phyloP scores from a whole-genome alignment of 1,140 invertebrate species.

The Megalopta genalis region DNA sequence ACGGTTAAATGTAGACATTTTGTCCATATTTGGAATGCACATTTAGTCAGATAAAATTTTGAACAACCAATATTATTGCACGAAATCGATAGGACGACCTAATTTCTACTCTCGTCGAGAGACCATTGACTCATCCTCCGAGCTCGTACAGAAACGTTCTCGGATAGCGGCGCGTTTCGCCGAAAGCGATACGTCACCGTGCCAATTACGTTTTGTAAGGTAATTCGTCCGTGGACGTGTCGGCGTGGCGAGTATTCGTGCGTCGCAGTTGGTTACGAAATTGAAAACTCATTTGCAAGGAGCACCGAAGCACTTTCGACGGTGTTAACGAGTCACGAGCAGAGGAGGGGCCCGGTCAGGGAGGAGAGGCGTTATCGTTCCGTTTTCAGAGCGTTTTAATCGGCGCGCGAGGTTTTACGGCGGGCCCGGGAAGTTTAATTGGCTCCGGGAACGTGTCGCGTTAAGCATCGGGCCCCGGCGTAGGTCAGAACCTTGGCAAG shows the following conservation, averaged over 20 bases:
- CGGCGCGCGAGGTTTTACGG: conserved; percentile 30
- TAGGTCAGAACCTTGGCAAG: conserved; percentile 51
- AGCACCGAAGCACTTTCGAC: conserved; percentile 28
- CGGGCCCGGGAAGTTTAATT: conserved; percentile 28
- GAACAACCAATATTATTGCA: too few species aligned
- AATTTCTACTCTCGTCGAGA: too few species aligned
- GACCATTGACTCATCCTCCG: not conserved
- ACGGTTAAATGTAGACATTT: too few species aligned
- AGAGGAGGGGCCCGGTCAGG: not conserved
- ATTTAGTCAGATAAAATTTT: too few species aligned
- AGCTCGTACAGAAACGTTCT: too few species aligned
- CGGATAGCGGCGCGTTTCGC: not conserved
- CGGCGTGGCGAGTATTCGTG: conserved; percentile 16
- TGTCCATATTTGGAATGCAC: too few species aligned
- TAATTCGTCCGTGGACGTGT: not conserved
- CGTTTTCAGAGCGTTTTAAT: conserved; percentile 32
- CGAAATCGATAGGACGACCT: too few species aligned
- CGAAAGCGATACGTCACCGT: conserved; percentile 14
- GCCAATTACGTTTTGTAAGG: conserved; percentile 5
- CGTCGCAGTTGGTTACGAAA: conserved; percentile 52
- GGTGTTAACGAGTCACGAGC: conserved; percentile 59
- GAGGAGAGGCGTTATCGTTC: conserved; percentile 38
- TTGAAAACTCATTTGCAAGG: conserved; percentile 54
- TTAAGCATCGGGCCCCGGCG: conserved; percentile 46
- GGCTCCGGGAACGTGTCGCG: conserved; percentile 36